Evolutionary conservation across 2,888 invertebrate species (phyloP), one percentile per base, ranked within the genome.

Genomic region (Argyresthia albistria): DNA sequence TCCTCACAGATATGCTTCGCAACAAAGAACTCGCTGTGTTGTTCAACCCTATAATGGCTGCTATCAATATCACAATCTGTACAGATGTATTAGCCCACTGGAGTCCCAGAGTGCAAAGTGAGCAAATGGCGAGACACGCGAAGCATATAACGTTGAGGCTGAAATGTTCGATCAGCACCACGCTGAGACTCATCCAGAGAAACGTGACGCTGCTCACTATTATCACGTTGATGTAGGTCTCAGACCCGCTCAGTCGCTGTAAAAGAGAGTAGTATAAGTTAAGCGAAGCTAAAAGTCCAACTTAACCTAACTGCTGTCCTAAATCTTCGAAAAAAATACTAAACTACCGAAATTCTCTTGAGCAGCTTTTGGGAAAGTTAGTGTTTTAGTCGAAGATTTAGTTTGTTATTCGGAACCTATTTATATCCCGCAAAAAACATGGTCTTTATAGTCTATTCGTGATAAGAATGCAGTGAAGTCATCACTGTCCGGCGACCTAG

Each of bases 181-280:
- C 65, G 35, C 63, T 70, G 15, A 66, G 53, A 0, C 25, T 6
- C 25, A 60, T 54, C 6, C 73, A 43, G 63, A 67, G 0, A 64
- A 2, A 4, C 75, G 54, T 0, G 72, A 70, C 15, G 67, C 57
- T 0, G 63, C 12, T 0, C 70, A 45, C 72, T 8, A 76, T 59
- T 16, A 74, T 64, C 7, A 70, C 65, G 49, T 73, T 73, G 1
- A 64, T 63, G 51, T 76, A 76, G 0, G 73, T 73, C 54, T 70
- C 66, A 7, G 65, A 51, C 1, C 76, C 75, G 51, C 75, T 69
- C 15, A 69, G 50, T 56, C 66, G 57, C 76, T 78, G 64, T 8
- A 64, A 68, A 53, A 35, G 55, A 25, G 25, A 4, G 25, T 25
- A 25, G 25, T 25, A 25, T 25, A n/a, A n/a, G n/a, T 25, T 25